Evolutionary conservation across 2,888 invertebrate genomes (phyloP).

Genomic region (Lasioglossum marginatum): DNA sequence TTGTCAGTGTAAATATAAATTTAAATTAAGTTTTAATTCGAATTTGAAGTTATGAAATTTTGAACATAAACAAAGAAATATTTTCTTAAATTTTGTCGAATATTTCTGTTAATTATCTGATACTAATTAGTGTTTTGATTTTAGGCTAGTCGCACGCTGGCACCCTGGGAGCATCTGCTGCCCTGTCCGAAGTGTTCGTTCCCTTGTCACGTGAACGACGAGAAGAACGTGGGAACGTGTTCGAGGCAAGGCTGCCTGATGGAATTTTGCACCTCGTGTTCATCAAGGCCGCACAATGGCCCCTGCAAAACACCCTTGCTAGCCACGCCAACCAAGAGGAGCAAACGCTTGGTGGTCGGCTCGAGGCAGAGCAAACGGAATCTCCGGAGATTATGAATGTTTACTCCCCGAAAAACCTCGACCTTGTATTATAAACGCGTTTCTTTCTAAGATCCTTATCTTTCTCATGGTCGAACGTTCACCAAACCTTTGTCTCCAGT

Average conservation of each 20-base stretch:
- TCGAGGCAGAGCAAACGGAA: constrained; percentile 82
- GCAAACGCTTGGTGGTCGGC: constrained; percentile 77
- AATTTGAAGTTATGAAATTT: background rate
- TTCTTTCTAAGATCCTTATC: constrained; percentile 1
- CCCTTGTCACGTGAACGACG: constrained; percentile 80
- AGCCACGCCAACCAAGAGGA: constrained; percentile 82
- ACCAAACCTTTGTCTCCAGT: background rate
- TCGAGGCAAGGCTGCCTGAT: constrained; percentile 81
- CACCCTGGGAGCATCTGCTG: constrained; percentile 79
- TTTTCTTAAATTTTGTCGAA: background rate
- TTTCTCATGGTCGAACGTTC: constrained; percentile 2
- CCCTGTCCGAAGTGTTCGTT: constrained; percentile 82
- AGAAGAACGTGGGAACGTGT: constrained; percentile 81
- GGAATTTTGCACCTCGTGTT: constrained; percentile 81
- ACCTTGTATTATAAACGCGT: constrained; percentile 10
- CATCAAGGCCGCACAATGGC: constrained; percentile 79
- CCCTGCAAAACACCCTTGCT: constrained; percentile 81
- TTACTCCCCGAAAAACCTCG: background rate
- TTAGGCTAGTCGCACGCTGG: constrained; percentile 81
- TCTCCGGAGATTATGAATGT: constrained; percentile 78
- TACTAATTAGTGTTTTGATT: constrained; percentile 47
- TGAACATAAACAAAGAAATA: background rate
- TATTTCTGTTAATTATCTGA: background rate
- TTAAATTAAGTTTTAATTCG: background rate
- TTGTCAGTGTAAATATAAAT: background rate